Conservation (phyloP, 2,797 vertebrate species). For the Sitta carolinensis region DNA sequence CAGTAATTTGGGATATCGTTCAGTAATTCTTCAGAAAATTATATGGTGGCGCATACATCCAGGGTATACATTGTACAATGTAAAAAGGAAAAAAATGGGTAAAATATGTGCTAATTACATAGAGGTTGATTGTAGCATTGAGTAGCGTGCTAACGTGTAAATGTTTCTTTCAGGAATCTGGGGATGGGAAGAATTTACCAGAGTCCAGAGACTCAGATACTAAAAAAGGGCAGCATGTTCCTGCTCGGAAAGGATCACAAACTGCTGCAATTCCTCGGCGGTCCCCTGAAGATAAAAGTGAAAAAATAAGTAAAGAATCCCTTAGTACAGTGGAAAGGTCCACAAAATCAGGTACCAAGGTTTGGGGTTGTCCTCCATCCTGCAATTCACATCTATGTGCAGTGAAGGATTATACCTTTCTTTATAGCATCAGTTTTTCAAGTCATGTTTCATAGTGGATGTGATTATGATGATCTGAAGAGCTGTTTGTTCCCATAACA, state of each 20-base stretch:
- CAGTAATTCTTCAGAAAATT: background rate
- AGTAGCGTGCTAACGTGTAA: background rate
- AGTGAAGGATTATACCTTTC: background rate
- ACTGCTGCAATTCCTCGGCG: conserved; percentile 60
- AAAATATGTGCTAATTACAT: background rate
- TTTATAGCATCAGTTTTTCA: background rate
- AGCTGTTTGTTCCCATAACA: background rate
- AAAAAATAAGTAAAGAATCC: conserved; percentile 76
- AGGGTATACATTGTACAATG: background rate
- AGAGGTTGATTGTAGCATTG: background rate
- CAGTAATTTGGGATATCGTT: background rate
- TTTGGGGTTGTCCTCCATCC: background rate
- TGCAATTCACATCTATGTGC: background rate
- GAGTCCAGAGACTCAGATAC: conserved; percentile 81
- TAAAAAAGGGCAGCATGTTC: conserved; percentile 72
- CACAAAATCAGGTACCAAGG: conserved; percentile 79
- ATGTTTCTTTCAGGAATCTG: conserved; percentile 79
- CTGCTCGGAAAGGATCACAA: conserved; percentile 73
- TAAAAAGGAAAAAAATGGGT: background rate
- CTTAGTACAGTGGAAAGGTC: conserved; percentile 56
- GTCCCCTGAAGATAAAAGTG: conserved; percentile 78
- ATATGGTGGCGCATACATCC: background rate
- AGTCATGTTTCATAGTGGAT: background rate
- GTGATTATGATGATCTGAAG: background rate
- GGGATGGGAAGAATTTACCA: conserved; percentile 78